phyloP scores from a whole-genome alignment of 1,140 invertebrate genomes.

The Meloidogyne chitwoodi region DNA sequence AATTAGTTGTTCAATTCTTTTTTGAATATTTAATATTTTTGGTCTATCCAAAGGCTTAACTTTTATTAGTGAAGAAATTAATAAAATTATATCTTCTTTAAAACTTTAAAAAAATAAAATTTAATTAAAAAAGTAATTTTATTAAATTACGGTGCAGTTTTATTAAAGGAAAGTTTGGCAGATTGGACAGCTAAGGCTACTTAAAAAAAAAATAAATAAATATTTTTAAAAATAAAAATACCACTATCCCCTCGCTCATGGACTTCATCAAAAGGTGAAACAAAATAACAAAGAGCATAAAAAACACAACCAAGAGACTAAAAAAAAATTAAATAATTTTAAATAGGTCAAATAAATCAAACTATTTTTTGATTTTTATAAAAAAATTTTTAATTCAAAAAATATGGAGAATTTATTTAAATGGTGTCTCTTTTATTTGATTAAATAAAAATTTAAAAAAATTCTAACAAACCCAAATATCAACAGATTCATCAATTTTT shows the following conservation, averaged over 20 bases:
- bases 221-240: background rate
- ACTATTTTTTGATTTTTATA: background rate
- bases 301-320: constrained; percentile 37
- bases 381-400: too few relatives aligned
- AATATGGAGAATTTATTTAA: too few relatives aligned
- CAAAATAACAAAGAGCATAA: constrained; percentile 31
- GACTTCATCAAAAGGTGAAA: constrained; percentile 31
- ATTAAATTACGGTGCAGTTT: constrained; percentile 23
- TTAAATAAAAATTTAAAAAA: too few relatives aligned
- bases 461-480: constrained; percentile 24
- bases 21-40: constrained; percentile 16
- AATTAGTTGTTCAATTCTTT: background rate
- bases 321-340: constrained; percentile 12
- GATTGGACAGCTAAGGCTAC: constrained; percentile 30
- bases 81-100: background rate
- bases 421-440: too few relatives aligned
- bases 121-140: background rate
- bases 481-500: constrained; percentile 24
- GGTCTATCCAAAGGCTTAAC: constrained; percentile 23
- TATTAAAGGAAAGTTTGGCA: constrained; percentile 21
- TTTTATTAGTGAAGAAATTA: constrained; percentile 16
- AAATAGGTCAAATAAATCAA: background rate
- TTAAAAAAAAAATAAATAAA: background rate
- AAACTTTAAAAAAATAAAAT: constrained; percentile 6
- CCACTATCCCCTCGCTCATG: constrained; percentile 30